Percentiles rank a stretch among this genome's conserved stretches.
Evolutionary conservation across 2,888 invertebrate genomes (phyloP).

Genomic region (Bedellia somnulentella): DNA sequence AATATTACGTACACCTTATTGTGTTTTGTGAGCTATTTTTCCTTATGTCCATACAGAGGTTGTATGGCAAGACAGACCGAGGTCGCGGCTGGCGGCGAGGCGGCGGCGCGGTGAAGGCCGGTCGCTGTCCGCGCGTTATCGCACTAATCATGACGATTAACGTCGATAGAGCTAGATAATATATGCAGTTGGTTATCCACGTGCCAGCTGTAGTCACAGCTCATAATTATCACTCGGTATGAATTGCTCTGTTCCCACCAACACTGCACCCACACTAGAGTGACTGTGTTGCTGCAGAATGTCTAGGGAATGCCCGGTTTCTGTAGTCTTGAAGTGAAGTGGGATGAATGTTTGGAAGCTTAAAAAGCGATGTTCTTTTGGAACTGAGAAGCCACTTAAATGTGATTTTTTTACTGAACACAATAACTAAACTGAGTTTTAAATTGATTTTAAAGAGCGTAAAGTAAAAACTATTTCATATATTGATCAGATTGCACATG

Average conservation of each 20-base stretch:
- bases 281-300: conserved; percentile 3
- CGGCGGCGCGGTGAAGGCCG: conserved; percentile 45
- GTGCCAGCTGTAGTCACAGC: conserved; percentile 19
- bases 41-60: too few species aligned
- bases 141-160: conserved; percentile 39
- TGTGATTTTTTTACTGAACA: too few species aligned
- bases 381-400: too few species aligned
- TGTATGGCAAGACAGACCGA: conserved; percentile 24
- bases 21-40: too few species aligned
- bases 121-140: conserved; percentile 56
- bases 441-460: too few species aligned
- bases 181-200: conserved; percentile 31
- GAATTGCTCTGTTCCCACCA: background rate
- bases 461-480: too few species aligned
- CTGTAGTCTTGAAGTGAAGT: too few species aligned
- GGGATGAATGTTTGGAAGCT: too few species aligned
- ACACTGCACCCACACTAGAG: conserved; percentile 1
- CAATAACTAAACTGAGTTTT: too few species aligned
- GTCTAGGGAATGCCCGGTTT: background rate
- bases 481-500: too few species aligned
- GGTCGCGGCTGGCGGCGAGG: conserved; percentile 26
- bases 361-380: too few species aligned
- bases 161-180: conserved; percentile 21
- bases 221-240: conserved; percentile 1
- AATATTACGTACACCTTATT: too few species aligned